phyloP scores from a whole-genome alignment of 2,888 invertebrate species.

The Galeruca laticollis region DNA sequence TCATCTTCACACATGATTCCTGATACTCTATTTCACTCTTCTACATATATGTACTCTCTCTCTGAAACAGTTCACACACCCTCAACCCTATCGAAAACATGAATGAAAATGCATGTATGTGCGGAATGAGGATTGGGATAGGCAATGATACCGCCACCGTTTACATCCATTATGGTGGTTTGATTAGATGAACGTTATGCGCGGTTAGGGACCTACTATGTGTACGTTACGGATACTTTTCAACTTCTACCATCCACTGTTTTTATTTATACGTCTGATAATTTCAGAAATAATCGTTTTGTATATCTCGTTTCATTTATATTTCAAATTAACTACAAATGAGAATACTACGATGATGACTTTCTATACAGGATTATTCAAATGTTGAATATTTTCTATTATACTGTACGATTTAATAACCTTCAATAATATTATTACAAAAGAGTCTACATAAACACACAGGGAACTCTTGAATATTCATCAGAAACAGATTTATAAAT shows the following conservation, averaged over 20 bases:
- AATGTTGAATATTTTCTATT: too few species aligned
- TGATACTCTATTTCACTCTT: slow-evolving; percentile 21
- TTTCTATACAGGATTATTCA: not conserved
- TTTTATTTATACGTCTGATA: not conserved
- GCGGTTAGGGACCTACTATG: slow-evolving; percentile 25
- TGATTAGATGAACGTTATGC: slow-evolving; percentile 37
- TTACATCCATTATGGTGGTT: slow-evolving; percentile 38
- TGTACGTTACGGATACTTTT: slow-evolving; percentile 22
- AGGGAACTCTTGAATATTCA: too few species aligned
- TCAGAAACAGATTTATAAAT: too few species aligned
- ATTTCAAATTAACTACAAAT: not conserved
- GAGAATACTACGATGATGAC: not conserved
- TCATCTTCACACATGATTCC: slow-evolving; percentile 33
- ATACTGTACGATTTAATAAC: too few species aligned
- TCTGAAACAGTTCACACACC: slow-evolving; percentile 44
- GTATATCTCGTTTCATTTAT: not conserved
- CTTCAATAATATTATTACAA: too few species aligned
- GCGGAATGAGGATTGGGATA: slow-evolving; percentile 43
- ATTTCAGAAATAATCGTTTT: not conserved
- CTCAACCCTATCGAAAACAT: slow-evolving; percentile 42
- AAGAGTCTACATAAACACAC: too few species aligned
- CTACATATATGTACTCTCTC: slow-evolving; percentile 30
- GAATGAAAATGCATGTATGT: slow-evolving; percentile 49
- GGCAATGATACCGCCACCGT: slow-evolving; percentile 41
- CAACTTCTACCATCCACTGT: not conserved